phyloP scores from a whole-genome alignment of 2,888 invertebrate species.

The Drosophila lutescens region DNA sequence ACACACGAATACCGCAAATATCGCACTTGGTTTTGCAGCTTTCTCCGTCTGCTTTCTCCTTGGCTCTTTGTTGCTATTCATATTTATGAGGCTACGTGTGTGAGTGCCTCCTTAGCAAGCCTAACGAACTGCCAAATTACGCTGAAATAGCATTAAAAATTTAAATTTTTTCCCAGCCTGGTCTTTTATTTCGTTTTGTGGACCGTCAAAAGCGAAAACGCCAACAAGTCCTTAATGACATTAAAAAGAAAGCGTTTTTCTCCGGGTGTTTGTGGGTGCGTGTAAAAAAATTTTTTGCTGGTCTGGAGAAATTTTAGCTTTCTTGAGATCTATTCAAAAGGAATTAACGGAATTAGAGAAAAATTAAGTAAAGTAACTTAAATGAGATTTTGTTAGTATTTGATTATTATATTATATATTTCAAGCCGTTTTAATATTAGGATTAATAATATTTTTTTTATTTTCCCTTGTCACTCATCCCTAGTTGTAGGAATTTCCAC shows the following conservation, averaged over 20 bases:
- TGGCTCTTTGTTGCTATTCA: conserved; percentile 51
- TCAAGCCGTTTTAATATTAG: no score
- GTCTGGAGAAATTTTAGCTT: not conserved
- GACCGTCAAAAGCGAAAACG: conserved; percentile 59
- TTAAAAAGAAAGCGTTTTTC: conserved; percentile 39
- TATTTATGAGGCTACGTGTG: conserved; percentile 63
- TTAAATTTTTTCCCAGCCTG: conserved; percentile 70
- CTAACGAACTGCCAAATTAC: conserved; percentile 81
- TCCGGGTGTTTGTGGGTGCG: conserved; percentile 5
- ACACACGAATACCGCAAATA: conserved; percentile 59
- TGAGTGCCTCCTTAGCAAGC: conserved; percentile 60
- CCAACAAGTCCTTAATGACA: conserved; percentile 63
- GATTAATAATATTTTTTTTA: no score
- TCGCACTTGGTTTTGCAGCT: conserved; percentile 49
- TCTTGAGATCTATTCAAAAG: conserved; percentile 8
- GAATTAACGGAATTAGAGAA: no score
- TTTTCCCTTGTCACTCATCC: not conserved
- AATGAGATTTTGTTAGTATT: no score
- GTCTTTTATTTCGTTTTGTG: conserved; percentile 23
- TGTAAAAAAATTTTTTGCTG: not conserved
- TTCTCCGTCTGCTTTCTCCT: conserved; percentile 18
- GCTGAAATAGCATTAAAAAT: conserved; percentile 78
- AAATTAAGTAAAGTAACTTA: no score
- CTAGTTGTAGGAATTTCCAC: not conserved
- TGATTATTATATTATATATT: no score